Base-by-base conservation (phyloP, 2,888 invertebrate genomes). In the Philereme transversata region DNA sequence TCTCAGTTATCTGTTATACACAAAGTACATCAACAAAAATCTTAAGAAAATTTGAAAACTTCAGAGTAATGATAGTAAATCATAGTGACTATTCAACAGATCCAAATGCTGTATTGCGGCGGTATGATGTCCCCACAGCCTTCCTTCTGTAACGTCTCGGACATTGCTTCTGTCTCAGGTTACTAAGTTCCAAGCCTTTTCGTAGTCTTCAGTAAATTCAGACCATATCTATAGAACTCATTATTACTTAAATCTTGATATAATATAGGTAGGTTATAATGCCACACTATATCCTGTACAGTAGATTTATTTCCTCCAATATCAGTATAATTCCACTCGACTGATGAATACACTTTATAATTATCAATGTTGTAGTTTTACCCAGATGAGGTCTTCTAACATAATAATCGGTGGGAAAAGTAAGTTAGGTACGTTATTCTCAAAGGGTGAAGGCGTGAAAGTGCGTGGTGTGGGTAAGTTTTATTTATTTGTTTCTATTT, bases 381-480 rank as follows among this genome's bases (percentile, higher is more conserved):
- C 0, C 40, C 7, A 40, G 8, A 5, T 6, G 8, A 6, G 8
- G 40, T 40, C 6, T 6, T 45, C 9, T 4, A 6, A 5, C 5
- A 11, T 11, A 11, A 7, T 45, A 45, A 22, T 3, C 11, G 6
- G 6, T 45, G 10, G 10, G 10, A 10, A 43, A 48, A 51, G 51
- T 11, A 7, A 41, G 8, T 38, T 45, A 50, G 41, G 44, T 51
- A 51, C 49, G 51, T 57, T 50, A 53, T 46, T 22, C 47, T 63
- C 62, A 10, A 46, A 47, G 76, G 70, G 77, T 78, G 80, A 78
- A 76, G 71, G 54, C 55, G 56, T 61, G 53, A 51, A 53, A 73
- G 90, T 87, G 90, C 88, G 90, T 90, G 90, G 88, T 90, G 90
- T 88, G 90, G 75, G 90, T 90, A 87, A 90, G 89, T 88, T 57